These are phyloP conservation scores for Trachemys scripta DNA, from an alignment of 2,113 vertebrate species.

Conservation along the genomic window DNA sequence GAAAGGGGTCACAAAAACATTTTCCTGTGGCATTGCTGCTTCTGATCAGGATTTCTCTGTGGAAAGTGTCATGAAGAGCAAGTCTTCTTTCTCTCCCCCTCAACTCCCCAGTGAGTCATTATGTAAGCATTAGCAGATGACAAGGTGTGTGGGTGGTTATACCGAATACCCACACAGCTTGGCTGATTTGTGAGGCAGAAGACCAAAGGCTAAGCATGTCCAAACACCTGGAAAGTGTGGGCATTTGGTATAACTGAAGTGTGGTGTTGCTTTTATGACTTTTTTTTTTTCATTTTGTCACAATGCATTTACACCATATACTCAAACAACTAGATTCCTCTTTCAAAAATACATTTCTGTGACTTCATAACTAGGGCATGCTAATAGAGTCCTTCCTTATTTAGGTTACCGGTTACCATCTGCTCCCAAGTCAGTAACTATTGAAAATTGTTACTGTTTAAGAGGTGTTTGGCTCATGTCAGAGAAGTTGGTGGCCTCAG, in stretches of 20 bases:
- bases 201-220: neutral
- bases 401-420: rapidly evolving
- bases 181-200: neutral
- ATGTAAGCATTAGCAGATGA: slow-evolving; percentile 68
- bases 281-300: neutral
- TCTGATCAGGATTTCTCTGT: neutral
- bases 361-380: neutral
- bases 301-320: rapidly evolving
- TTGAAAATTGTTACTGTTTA: neutral
- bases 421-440: neutral
- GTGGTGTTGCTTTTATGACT: rapidly evolving
- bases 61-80: neutral
- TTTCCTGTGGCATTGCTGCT: neutral
- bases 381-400: neutral
- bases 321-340: neutral
- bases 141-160: slow-evolving; percentile 2
- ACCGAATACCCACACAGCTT: neutral
- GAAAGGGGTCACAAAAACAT: neutral
- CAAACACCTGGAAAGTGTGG: rapidly evolving
- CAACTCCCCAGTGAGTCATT: slow-evolving; percentile 37
- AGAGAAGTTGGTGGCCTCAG: slow-evolving; percentile 37
- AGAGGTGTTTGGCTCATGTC: neutral
- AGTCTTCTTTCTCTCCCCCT: neutral
- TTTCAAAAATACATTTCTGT: rapidly evolving
- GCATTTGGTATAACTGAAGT: rapidly evolving